Evolutionary conservation across 1,140 invertebrate species (phyloP).

Genomic region (Dryas iulia): DNA sequence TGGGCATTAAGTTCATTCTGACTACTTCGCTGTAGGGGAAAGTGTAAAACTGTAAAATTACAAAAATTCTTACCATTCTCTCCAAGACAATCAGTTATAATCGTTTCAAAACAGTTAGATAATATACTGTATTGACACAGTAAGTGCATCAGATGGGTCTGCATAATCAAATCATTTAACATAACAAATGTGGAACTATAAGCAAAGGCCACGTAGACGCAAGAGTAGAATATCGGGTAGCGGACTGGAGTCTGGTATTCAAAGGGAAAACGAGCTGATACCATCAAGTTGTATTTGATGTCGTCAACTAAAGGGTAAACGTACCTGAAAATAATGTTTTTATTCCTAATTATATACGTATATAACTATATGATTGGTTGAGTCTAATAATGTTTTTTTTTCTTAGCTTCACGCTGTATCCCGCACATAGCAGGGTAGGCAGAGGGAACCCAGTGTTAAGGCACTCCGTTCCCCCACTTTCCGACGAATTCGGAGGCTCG

Average conservation of each 20-base stretch:
- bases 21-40: neutral
- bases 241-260: slow-evolving; percentile 39
- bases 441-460: too few species aligned
- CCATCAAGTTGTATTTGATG: slow-evolving; percentile 62
- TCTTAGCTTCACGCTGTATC: too few species aligned
- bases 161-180: slow-evolving; percentile 60
- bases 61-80: slow-evolving; percentile 19
- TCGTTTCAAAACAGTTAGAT: slow-evolving; percentile 56
- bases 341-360: too few species aligned
- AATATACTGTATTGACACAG: slow-evolving; percentile 61
- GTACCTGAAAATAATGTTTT: slow-evolving; percentile 48
- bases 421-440: too few species aligned
- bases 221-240: slow-evolving; percentile 47
- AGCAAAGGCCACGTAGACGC: slow-evolving; percentile 44
- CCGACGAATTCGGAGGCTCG: too few species aligned
- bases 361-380: too few species aligned
- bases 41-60: too few species aligned
- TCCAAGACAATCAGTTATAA: slow-evolving; percentile 31
- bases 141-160: slow-evolving; percentile 59
- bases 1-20: neutral
- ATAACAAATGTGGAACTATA: slow-evolving; percentile 58
- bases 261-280: slow-evolving; percentile 48
- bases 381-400: too few species aligned
- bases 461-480: too few species aligned
- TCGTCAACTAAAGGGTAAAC: slow-evolving; percentile 60